Conservation (phyloP, 2,888 invertebrate genomes). For the Biston stratarius region DNA sequence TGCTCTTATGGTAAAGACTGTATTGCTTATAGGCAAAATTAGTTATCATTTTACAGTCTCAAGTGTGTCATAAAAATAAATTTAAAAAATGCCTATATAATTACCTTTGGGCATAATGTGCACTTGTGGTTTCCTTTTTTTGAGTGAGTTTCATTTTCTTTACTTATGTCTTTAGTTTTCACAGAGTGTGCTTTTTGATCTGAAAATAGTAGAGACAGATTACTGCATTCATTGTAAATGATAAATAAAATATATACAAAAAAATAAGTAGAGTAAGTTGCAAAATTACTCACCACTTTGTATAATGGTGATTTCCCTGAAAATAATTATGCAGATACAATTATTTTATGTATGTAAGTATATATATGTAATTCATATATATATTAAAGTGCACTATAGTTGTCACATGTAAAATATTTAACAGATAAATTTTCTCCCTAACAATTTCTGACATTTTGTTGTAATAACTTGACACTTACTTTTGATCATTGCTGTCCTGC, state of each 20-base stretch:
- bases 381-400: not conserved
- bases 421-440: too few relatives aligned
- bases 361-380: too few relatives aligned
- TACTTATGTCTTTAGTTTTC: slow-evolving; percentile 18
- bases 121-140: slow-evolving; percentile 31
- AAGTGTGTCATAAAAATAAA: too few relatives aligned
- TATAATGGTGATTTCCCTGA: slow-evolving; percentile 46
- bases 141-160: slow-evolving; percentile 17
- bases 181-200: slow-evolving; percentile 17
- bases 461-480: slow-evolving; percentile 34
- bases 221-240: not conserved
- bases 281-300: slow-evolving; percentile 44
- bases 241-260: not conserved
- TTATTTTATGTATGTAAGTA: too few relatives aligned
- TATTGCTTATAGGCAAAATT: too few relatives aligned
- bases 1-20: too few relatives aligned
- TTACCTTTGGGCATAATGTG: slow-evolving; percentile 40
- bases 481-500: slow-evolving; percentile 45
- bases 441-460: too few relatives aligned
- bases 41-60: too few relatives aligned
- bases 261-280: not conserved
- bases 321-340: slow-evolving; percentile 37
- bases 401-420: not conserved
- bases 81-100: not conserved
- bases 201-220: slow-evolving; percentile 18